phyloP scores from a whole-genome alignment of 2,888 invertebrate species.

The Hydropsyche betteni region DNA sequence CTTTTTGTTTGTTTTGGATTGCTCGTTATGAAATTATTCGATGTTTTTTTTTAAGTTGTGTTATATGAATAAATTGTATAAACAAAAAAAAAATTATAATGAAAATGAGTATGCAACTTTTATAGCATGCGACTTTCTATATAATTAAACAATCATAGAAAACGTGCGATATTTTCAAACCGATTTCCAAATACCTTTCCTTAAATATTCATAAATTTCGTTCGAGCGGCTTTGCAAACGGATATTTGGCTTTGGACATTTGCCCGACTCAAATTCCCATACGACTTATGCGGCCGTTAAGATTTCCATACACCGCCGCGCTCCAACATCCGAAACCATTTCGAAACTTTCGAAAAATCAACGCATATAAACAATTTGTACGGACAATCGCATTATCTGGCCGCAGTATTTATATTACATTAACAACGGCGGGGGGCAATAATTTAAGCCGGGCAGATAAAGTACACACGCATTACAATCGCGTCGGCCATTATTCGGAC shows the following conservation, averaged over 20 bases:
- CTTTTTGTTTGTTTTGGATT: background rate
- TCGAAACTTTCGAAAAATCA: no score
- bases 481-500: slow-evolving; percentile 38
- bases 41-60: background rate
- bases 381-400: background rate
- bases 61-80: background rate
- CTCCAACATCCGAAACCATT: no score
- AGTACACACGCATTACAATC: slow-evolving; percentile 33
- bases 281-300: background rate
- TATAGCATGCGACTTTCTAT: background rate
- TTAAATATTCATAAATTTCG: slow-evolving; percentile 1
- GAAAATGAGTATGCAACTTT: no score
- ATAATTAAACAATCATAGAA: background rate
- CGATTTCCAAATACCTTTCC: background rate
- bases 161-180: no score
- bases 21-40: background rate
- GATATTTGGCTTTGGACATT: background rate
- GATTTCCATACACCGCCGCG: no score
- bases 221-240: no score
- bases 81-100: background rate
- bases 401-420: slow-evolving; percentile 27
- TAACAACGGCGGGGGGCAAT: background rate
- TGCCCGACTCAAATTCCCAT: slow-evolving; percentile 2
- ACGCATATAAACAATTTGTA: no score
- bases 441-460: slow-evolving; percentile 34